Conservation (phyloP, 2,113 vertebrate genomes). For the Platysteira castanea region DNA sequence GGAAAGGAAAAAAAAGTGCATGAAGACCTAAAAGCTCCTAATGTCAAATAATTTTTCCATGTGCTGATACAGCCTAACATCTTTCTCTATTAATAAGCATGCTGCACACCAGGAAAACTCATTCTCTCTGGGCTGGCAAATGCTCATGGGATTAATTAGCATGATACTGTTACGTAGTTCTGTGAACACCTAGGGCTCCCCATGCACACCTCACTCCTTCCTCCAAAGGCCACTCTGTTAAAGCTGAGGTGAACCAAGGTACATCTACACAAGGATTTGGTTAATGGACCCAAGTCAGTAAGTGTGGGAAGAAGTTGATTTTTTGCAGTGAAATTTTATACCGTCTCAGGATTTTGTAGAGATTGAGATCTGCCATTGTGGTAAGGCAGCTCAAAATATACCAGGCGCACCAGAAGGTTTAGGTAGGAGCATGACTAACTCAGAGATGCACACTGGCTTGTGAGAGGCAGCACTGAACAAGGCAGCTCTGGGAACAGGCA, state of each 20-base stretch:
- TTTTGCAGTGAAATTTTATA: neutral
- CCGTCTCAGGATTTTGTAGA: neutral
- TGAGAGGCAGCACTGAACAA: neutral
- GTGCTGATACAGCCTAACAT: neutral
- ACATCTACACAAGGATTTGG: neutral
- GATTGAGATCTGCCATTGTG: neutral
- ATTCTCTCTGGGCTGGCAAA: neutral
- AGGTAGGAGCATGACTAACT: neutral
- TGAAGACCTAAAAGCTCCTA: neutral
- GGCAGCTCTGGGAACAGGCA: neutral
- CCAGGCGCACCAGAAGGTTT: neutral
- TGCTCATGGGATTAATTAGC: neutral
- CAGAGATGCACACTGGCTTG: neutral
- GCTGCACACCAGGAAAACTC: neutral
- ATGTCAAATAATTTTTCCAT: neutral
- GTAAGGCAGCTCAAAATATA: neutral
- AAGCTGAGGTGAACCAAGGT: neutral
- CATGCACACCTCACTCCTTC: neutral
- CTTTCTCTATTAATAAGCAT: neutral
- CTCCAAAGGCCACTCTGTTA: neutral
- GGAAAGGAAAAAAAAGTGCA: neutral
- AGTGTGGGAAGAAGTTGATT: neutral
- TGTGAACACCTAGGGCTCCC: neutral
- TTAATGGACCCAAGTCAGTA: neutral
- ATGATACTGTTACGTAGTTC: rapidly evolving